phyloP scores from a whole-genome alignment of 2,113 vertebrate genomes.

The Pseudonaja textilis region DNA sequence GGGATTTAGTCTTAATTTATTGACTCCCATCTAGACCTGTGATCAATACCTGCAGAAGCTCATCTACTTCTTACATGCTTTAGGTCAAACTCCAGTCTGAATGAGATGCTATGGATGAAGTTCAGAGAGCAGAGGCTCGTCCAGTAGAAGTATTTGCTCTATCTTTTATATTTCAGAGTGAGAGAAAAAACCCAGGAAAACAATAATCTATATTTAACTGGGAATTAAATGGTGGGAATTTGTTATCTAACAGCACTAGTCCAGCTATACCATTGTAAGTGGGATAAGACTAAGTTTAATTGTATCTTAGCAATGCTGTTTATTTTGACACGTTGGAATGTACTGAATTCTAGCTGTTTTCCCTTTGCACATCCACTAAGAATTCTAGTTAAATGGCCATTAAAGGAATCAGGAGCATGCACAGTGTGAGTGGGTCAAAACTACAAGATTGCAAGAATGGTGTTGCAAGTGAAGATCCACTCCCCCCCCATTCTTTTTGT shows the following conservation, averaged over 20 bases:
- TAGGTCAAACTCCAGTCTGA: neutral
- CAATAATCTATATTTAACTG: neutral
- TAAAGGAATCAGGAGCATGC: neutral
- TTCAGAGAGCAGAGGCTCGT: neutral
- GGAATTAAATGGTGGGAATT: neutral
- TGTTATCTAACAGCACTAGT: neutral
- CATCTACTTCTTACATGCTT: neutral
- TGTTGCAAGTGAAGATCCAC: neutral
- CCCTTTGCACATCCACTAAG: neutral
- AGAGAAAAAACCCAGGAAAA: neutral
- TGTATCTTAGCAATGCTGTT: neutral
- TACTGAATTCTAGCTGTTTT: neutral
- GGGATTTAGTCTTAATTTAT: neutral
- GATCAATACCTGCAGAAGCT: neutral
- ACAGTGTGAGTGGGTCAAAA: neutral
- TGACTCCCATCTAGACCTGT: neutral
- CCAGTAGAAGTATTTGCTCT: neutral
- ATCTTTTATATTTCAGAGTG: neutral
- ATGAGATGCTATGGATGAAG: neutral
- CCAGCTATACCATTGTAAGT: neutral
- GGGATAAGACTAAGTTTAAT: neutral
- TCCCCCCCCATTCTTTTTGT: neutral
- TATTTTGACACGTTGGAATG: neutral
- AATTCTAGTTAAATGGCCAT: neutral
- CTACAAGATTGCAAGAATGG: neutral